Evolutionary conservation across 2,888 invertebrate species (phyloP).

Genomic region (Malacosoma neustria): DNA sequence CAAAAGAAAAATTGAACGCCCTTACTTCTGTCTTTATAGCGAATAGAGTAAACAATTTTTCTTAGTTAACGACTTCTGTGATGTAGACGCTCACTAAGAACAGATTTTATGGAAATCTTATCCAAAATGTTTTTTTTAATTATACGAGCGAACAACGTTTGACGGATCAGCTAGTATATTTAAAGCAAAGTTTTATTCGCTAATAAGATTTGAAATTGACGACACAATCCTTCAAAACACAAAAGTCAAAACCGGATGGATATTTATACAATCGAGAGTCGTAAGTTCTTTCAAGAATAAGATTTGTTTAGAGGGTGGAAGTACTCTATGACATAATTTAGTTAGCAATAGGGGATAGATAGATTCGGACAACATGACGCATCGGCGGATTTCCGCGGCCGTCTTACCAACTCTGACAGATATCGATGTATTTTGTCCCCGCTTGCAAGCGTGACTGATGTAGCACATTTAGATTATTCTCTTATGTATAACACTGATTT

Average conservation of each 20-base stretch:
- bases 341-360: conserved; percentile 42
- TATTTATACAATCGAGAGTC: conserved; percentile 4
- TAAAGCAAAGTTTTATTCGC: not conserved
- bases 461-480: not conserved
- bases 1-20: too few relatives aligned
- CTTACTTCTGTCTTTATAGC: too few relatives aligned
- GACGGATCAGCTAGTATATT: not conserved
- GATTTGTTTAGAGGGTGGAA: conserved; percentile 56
- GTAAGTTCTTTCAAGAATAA: conserved; percentile 38
- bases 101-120: too few relatives aligned
- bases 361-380: conserved; percentile 40
- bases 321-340: conserved; percentile 52
- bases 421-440: conserved; percentile 51
- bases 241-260: conserved; percentile 8
- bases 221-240: conserved; percentile 15
- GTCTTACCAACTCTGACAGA: conserved; percentile 41
- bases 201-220: not conserved
- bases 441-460: conserved; percentile 6
- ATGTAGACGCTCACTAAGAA: too few relatives aligned
- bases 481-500: not conserved
- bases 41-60: too few relatives aligned
- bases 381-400: conserved; percentile 50
- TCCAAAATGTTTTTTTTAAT: too few relatives aligned
- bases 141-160: too few relatives aligned
- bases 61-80: too few relatives aligned